phyloP scores from a whole-genome alignment of 1,140 invertebrate genomes.

The Carcinoscorpius rotundicauda region DNA sequence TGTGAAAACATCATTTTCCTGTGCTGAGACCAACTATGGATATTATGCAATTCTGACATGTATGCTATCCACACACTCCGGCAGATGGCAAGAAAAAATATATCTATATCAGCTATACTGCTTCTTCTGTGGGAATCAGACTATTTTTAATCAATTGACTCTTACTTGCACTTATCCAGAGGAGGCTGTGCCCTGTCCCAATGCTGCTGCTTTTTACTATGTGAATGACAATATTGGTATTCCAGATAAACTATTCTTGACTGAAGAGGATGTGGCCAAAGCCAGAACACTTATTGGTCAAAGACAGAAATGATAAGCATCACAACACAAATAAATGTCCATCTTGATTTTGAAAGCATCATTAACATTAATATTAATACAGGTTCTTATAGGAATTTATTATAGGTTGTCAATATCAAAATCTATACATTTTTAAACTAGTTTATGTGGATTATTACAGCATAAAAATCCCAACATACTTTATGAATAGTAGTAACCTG shows the following conservation, averaged over 20 bases:
- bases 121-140: slow-evolving; percentile 62
- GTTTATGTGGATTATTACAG: too few species aligned
- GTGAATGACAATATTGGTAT: slow-evolving; percentile 26
- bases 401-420: too few species aligned
- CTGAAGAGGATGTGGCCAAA: slow-evolving; percentile 12
- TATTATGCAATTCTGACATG: slow-evolving; percentile 25
- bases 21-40: slow-evolving; percentile 19
- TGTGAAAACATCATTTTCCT: slow-evolving; percentile 21
- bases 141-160: slow-evolving; percentile 33
- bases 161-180: slow-evolving; percentile 52
- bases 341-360: too few species aligned
- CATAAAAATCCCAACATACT: too few species aligned
- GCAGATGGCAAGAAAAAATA: slow-evolving; percentile 10
- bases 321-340: too few species aligned
- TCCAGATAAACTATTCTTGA: slow-evolving; percentile 12
- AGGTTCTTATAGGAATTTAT: too few species aligned
- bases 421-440: too few species aligned
- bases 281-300: slow-evolving; percentile 10
- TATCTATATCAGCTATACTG: slow-evolving; percentile 12
- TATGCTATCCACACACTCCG: slow-evolving; percentile 38
- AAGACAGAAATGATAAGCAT: too few species aligned
- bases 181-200: slow-evolving; percentile 52
- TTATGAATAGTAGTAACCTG: too few species aligned
- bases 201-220: slow-evolving; percentile 39
- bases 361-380: too few species aligned